A percentile compares a stretch with the other conserved stretches of the same genome.
These are phyloP conservation scores for Stercorarius parasiticus DNA, from an alignment of 2,113 vertebrate genomes.

Conservation along the genomic window DNA sequence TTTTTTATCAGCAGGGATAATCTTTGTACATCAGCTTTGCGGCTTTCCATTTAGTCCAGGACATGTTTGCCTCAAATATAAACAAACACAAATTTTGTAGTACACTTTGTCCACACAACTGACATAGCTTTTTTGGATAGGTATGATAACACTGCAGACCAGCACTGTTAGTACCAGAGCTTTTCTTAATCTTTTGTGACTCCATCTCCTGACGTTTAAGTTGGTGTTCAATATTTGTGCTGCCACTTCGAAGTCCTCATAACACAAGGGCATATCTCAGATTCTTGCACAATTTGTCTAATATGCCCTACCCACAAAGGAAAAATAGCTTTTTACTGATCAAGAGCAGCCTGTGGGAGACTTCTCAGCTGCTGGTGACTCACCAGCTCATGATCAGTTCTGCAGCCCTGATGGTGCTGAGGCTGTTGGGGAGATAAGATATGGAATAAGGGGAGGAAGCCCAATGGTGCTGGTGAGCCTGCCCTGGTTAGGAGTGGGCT, in stretches of 20 bases:
- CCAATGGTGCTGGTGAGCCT: neutral
- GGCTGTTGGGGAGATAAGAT: neutral
- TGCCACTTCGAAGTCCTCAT: neutral
- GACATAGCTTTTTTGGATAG: neutral
- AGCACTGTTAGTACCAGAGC: neutral
- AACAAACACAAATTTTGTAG: neutral
- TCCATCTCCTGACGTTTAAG: neutral
- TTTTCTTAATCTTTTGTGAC: neutral
- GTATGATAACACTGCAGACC: neutral
- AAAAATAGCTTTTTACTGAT: neutral
- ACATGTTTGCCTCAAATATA: neutral
- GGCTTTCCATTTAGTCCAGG: neutral
- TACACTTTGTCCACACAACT: neutral
- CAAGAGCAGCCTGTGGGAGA: neutral
- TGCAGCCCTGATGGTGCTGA: neutral
- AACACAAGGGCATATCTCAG: neutral
- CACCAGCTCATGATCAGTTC: neutral
- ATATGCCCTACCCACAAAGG: neutral
- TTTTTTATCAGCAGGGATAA: slow-evolving; percentile 4
- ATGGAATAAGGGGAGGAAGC: neutral
- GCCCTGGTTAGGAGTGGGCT: neutral
- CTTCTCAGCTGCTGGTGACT: neutral
- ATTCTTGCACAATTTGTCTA: neutral
- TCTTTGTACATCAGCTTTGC: neutral
- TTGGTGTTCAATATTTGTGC: neutral